Base-by-base conservation (phyloP, 1,140 invertebrate genomes). In the Pantala flavescens region DNA sequence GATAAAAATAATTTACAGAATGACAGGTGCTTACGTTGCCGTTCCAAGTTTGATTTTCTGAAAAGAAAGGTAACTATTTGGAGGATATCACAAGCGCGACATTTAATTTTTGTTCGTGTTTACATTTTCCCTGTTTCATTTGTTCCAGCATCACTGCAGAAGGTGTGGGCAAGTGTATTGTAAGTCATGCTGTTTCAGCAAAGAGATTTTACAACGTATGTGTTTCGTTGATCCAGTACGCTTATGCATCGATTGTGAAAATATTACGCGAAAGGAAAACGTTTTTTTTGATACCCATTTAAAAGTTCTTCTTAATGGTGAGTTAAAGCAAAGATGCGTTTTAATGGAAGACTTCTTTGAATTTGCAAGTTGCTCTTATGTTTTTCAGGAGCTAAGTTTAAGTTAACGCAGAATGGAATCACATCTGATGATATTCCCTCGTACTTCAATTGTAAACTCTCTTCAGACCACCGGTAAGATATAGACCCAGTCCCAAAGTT, bases 161-260 rank as follows among this genome's bases (percentile, higher is more conserved):
- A 80, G 86, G n/a, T 87, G 86, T 83, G 86, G 86, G 0, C 79
- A 81, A 49, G 83, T 85, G 73, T 86, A 83, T 76, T 87, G 86
- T 79, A 81, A 79, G 43, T 79, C 77, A 0, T 87, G 86, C 77
- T 85, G 85, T 79, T 78, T 83, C 7, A 77, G 79, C 7, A 83
- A 82, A 73, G 71, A 86, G 42, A 75, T 79, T 11, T 78, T 87
- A 23, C 84, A 82, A 10, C 78, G 86, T 24, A 87, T 87, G 86
- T 85, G 84, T 77, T 87, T 87, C 78, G 80, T 87, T 21, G 86
- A 87, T 78, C 86, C 86, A 36, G 86, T 87, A 5, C 78, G 85
- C 23, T 79, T 86, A 11, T 87, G 86, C 78, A 74, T 77, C 7
- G 73, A 76, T 12, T 87, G 86, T 78, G 75, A 78, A 10, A 78